These are phyloP conservation scores for Drosophila prostipennis DNA, from an alignment of 2,888 invertebrate genomes.

Conservation along the genomic window DNA sequence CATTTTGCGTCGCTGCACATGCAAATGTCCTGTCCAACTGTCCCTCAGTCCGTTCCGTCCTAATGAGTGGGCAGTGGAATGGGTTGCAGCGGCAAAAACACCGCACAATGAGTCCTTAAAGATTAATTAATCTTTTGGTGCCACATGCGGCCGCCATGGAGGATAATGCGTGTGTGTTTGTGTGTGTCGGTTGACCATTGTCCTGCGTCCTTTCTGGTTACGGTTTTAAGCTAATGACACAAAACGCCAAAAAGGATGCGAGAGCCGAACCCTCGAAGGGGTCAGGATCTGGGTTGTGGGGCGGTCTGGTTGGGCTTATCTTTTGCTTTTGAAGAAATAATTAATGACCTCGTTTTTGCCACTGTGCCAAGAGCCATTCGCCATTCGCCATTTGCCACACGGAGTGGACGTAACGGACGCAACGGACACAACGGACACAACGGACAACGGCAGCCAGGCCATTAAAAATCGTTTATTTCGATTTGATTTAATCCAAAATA, in stretches of 20 bases:
- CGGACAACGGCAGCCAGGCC: constrained; percentile 52
- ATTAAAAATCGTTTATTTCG: constrained; percentile 85
- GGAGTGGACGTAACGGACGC: constrained; percentile 4
- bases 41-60: constrained; percentile 47
- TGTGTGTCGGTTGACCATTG: constrained; percentile 58
- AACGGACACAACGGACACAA: background rate
- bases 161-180: constrained; percentile 31
- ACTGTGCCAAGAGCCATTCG: constrained; percentile 52
- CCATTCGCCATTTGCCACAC: no score
- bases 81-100: constrained; percentile 9
- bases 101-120: constrained; percentile 80
- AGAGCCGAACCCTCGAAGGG: constrained; percentile 21
- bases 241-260: constrained; percentile 76
- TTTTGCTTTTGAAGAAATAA: constrained; percentile 83
- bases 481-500: constrained; percentile 84
- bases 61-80: constrained; percentile 6
- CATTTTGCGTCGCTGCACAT: constrained; percentile 75
- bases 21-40: constrained; percentile 76
- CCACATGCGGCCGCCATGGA: constrained; percentile 74
- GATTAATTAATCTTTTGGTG: constrained; percentile 83
- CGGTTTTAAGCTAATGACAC: constrained; percentile 80
- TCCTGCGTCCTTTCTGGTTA: constrained; percentile 45
- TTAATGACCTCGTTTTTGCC: constrained; percentile 84
- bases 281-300: constrained; percentile 8
- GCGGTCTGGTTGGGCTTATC: constrained; percentile 74